Percentiles rank a stretch among this genome's conserved stretches.
Evolutionary conservation across 2,797 vertebrate species (phyloP).

Genomic region (Rhabdomys pumilio): DNA sequence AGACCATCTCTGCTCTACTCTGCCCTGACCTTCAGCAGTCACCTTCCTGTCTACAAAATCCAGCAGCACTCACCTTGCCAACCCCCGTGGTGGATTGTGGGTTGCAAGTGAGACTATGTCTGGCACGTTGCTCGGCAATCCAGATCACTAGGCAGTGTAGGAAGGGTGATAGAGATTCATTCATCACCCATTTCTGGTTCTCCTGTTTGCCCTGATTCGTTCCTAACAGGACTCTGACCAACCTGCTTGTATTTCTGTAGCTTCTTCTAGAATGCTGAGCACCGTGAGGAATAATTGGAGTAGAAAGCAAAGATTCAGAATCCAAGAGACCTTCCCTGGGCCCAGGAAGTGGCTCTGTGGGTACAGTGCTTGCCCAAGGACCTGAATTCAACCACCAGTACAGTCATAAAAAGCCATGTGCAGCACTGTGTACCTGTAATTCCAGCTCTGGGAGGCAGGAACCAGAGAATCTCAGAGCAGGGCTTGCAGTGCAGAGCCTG

Average conservation of each 20-base stretch:
- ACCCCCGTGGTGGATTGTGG: not conserved
- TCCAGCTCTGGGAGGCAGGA: not conserved
- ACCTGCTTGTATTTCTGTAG: not conserved
- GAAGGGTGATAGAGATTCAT: not conserved
- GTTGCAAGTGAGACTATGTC: not conserved
- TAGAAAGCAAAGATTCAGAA: not conserved
- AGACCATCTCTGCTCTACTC: not conserved
- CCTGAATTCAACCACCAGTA: not conserved
- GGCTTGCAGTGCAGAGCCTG: not conserved
- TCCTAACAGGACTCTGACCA: not conserved
- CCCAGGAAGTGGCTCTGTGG: not conserved
- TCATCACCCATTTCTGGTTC: not conserved
- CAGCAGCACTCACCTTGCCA: not conserved
- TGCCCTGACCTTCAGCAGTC: slow-evolving; percentile 30
- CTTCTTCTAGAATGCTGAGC: not conserved
- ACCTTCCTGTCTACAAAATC: not conserved
- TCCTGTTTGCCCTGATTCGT: not conserved
- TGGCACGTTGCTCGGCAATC: not conserved
- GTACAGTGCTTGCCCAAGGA: not conserved
- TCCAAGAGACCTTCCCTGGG: not conserved
- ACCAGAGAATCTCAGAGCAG: not conserved
- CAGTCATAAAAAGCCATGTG: not conserved
- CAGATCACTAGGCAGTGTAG: not conserved
- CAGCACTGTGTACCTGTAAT: not conserved
- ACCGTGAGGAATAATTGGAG: not conserved